Percentiles rank a stretch among this genome's conserved stretches.
These are phyloP conservation scores for Ecliptopera silaceata DNA, from an alignment of 2,888 invertebrate species.

Conservation along the genomic window DNA sequence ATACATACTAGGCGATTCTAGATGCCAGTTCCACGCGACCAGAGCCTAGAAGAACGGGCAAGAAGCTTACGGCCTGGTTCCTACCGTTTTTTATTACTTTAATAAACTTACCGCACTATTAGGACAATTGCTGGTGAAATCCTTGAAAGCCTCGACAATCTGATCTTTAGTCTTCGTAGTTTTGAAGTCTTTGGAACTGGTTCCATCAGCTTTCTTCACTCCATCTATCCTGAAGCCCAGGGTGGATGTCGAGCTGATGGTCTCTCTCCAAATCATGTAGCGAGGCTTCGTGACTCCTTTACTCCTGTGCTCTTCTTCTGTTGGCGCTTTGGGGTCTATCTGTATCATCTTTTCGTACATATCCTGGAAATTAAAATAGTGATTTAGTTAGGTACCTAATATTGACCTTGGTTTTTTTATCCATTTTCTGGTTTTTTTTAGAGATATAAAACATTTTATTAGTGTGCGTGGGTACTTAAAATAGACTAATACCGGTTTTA, in stretches of 20 bases:
- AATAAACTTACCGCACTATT: constrained; percentile 88
- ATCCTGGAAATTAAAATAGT: constrained; percentile 83
- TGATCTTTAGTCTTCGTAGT: constrained; percentile 94
- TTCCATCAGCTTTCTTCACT: constrained; percentile 93
- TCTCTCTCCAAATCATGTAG: constrained; percentile 98
- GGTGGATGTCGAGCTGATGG: constrained; percentile 97
- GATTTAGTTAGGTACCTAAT: not conserved
- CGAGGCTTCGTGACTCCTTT: constrained; percentile 97
- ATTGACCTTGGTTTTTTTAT: not conserved
- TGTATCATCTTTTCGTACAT: constrained; percentile 99
- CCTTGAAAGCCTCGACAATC: constrained; percentile 90
- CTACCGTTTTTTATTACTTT: too few species aligned
- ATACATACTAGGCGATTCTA: too few species aligned
- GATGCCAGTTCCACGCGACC: too few species aligned
- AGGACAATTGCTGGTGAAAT: constrained; percentile 91
- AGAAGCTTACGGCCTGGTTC: too few species aligned
- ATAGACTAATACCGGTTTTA: not conserved
- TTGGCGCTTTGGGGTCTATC: constrained; percentile 94
- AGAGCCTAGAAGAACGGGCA: too few species aligned
- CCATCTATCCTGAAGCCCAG: constrained; percentile 99
- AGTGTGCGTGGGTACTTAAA: not conserved
- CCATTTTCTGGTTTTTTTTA: not conserved
- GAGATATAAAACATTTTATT: not conserved
- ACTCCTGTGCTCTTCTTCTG: constrained; percentile 93
- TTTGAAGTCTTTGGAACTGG: constrained; percentile 97